phyloP scores from a whole-genome alignment of 2,888 invertebrate species.

The Andricus quercusramuli region DNA sequence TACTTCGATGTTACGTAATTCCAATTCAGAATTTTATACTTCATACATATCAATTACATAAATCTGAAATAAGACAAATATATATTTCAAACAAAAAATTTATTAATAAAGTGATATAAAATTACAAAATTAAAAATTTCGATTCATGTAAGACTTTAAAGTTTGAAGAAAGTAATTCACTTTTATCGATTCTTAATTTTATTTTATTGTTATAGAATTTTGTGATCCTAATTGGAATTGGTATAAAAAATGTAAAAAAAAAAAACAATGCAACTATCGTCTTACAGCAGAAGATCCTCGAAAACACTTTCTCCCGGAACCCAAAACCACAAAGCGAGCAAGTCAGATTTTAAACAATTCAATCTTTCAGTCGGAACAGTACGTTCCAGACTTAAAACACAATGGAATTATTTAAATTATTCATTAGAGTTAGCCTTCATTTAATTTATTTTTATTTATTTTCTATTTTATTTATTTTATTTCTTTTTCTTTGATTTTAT shows the following conservation, averaged over 20 bases:
- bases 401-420: no score
- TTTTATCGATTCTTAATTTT: neutral
- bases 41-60: no score
- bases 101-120: no score
- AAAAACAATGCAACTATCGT: conserved; percentile 9
- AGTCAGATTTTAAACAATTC: conserved; percentile 9
- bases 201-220: neutral
- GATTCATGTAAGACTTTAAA: neutral
- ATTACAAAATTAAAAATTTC: neutral
- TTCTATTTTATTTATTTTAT: no score
- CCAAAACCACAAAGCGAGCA: conserved; percentile 43
- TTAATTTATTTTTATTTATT: no score
- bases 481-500: no score
- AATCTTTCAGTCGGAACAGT: neutral
- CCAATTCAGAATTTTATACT: neutral
- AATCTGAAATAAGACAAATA: no score
- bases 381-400: neutral
- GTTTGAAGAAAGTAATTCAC: no score
- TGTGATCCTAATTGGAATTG: neutral
- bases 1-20: neutral
- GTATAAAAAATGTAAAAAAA: neutral
- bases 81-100: no score
- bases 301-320: conserved; percentile 55
- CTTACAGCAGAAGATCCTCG: conserved; percentile 46
- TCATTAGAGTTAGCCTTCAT: no score